Evolutionary conservation across 2,797 vertebrate species (phyloP).

Genomic region (Gallirallus australis): DNA sequence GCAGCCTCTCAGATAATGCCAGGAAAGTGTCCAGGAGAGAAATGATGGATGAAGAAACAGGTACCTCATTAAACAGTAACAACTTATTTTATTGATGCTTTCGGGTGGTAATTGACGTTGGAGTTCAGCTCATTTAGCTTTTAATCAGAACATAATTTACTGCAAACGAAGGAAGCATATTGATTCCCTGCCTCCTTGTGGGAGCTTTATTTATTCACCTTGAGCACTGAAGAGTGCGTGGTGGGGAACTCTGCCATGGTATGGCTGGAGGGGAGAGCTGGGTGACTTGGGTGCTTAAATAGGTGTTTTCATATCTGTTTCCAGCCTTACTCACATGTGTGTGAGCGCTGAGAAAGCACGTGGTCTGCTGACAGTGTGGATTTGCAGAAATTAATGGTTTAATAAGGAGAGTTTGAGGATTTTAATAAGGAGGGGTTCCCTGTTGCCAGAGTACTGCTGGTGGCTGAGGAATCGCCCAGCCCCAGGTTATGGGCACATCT

Average conservation of each 20-base stretch:
- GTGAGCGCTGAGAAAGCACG: neutral
- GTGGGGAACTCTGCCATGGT: neutral
- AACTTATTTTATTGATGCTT: constrained; percentile 21
- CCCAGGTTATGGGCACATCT: neutral
- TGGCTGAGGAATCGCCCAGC: neutral
- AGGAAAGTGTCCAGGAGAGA: neutral
- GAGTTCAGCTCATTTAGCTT: constrained; percentile 41
- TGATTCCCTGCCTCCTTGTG: neutral
- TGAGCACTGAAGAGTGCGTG: rapidly evolving
- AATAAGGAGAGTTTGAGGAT: neutral
- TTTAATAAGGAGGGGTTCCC: neutral
- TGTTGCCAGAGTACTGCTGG: neutral
- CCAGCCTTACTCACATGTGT: neutral
- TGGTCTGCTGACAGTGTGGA: neutral
- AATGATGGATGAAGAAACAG: neutral
- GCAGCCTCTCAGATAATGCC: neutral
- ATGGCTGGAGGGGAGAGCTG: neutral
- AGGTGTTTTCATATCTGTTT: neutral
- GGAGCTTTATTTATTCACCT: neutral
- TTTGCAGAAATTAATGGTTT: neutral
- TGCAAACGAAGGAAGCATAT: neutral
- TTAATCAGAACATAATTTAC: constrained; percentile 36
- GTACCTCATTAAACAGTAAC: neutral
- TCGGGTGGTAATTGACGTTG: neutral
- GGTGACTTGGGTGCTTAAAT: neutral